A percentile compares a stretch with the other conserved stretches of the same genome.
These are phyloP conservation scores for Amblyopsis hoosieri DNA, from an alignment of 2,797 vertebrate genomes.

Conservation along the genomic window DNA sequence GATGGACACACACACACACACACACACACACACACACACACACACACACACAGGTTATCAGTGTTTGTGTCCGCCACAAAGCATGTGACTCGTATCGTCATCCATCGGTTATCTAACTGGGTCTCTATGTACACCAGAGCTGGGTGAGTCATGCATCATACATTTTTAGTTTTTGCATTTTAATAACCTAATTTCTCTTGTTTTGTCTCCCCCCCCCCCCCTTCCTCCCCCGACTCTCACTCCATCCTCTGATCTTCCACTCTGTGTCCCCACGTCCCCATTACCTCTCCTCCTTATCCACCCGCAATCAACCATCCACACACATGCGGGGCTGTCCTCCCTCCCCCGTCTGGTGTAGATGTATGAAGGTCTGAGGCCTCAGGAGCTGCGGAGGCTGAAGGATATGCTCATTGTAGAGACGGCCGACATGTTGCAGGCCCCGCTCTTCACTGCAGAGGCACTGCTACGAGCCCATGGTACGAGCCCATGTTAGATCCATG, in stretches of 20 bases:
- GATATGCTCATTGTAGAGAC: conserved; percentile 99
- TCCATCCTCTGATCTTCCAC: not conserved
- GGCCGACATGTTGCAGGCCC: conserved; percentile 98
- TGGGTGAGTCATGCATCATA: conserved; percentile 21
- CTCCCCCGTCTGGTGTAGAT: conserved; percentile 73
- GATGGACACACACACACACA: conserved; percentile 11
- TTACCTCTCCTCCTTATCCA: not conserved
- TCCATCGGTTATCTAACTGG: conserved; percentile 16
- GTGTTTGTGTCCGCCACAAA: conserved; percentile 12
- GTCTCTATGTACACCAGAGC: conserved; percentile 7
- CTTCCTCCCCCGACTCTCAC: not conserved
- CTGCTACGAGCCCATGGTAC: conserved; percentile 96
- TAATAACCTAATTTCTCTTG: conserved; percentile 10
- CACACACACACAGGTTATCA: conserved; percentile 19
- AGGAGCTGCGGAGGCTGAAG: conserved; percentile 94
- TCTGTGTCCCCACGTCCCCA: conserved; percentile 14
- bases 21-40: conserved; percentile 14
- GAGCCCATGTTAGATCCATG: conserved; percentile 11
- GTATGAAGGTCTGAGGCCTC: conserved; percentile 93
- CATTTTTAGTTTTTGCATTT: conserved; percentile 21
- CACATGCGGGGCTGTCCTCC: not conserved
- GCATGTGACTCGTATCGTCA: conserved; percentile 38
- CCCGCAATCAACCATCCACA: too few species aligned
- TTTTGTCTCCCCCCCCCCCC: conserved; percentile 7
- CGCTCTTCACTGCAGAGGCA: conserved; percentile 96